Percentiles rank a stretch among this genome's conserved stretches.
Conservation (phyloP, 2,113 vertebrate species). For the Chionodraco myersi region DNA sequence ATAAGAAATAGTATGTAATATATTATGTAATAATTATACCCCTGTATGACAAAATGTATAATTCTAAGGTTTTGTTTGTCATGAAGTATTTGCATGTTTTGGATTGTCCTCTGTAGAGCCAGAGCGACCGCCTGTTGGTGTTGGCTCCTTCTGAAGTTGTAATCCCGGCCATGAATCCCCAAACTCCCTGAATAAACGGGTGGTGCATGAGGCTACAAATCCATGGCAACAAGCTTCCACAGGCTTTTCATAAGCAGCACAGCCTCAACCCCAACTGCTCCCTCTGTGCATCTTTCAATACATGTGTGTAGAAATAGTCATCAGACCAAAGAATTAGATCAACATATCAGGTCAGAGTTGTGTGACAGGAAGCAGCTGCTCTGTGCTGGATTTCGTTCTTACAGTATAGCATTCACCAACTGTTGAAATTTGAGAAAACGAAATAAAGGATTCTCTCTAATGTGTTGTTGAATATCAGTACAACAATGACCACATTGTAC, state of each 20-base stretch:
- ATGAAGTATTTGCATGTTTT: conserved; percentile 11
- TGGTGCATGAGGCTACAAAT: conserved; percentile 50
- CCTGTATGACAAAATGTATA: conserved; percentile 10
- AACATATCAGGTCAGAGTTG: conserved; percentile 41
- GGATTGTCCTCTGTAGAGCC: conserved; percentile 5
- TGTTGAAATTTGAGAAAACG: neutral
- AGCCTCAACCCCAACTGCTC: conserved; percentile 18
- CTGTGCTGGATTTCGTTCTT: neutral
- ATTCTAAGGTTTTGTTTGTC: neutral
- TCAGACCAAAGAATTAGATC: conserved; percentile 18
- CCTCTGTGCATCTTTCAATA: neutral
- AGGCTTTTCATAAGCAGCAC: conserved; percentile 23
- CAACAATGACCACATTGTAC: neutral
- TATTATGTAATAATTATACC: neutral
- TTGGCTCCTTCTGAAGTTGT: conserved; percentile 33
- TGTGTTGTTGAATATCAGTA: neutral
- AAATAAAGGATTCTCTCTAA: neutral
- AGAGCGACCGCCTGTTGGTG: neutral
- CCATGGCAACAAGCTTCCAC: conserved; percentile 63
- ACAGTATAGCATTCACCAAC: conserved; percentile 1
- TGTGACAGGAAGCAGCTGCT: neutral
- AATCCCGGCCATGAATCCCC: conserved; percentile 35
- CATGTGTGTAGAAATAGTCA: conserved; percentile 34
- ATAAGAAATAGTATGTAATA: neutral
- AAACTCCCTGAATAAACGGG: conserved; percentile 42